phyloP scores from a whole-genome alignment of 2,113 vertebrate genomes.

The Bungarus multicinctus region DNA sequence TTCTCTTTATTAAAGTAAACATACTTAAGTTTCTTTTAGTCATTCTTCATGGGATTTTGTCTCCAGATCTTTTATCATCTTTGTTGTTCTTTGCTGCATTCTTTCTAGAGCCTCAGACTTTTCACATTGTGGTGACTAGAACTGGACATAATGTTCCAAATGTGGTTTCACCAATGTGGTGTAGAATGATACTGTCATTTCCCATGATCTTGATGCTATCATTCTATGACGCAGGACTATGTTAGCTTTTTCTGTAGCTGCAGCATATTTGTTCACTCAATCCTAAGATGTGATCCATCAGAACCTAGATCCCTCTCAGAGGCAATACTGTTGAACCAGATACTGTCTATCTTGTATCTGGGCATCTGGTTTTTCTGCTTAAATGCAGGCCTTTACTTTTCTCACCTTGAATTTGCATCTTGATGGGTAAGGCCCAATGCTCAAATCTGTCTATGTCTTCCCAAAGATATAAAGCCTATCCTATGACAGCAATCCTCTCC shows the following conservation, averaged over 20 bases:
- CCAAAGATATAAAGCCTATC: too few species aligned
- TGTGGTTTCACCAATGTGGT: neutral
- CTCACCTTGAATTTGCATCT: neutral
- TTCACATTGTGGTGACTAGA: neutral
- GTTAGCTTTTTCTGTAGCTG: neutral
- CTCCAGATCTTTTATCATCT: neutral
- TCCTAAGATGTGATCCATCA: neutral
- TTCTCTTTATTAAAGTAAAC: too few species aligned
- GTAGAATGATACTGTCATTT: neutral
- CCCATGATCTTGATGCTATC: neutral
- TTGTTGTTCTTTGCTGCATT: neutral
- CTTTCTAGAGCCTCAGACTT: neutral
- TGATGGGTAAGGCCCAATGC: neutral
- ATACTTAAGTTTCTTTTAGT: neutral
- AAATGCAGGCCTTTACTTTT: neutral
- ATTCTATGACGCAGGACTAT: neutral
- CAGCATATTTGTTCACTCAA: neutral
- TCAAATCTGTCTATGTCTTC: too few species aligned
- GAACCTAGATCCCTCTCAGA: neutral
- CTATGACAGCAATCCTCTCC: too few species aligned
- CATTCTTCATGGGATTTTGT: neutral
- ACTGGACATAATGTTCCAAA: neutral
- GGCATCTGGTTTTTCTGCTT: neutral
- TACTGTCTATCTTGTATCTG: neutral
- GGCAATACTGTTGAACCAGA: neutral